Base-by-base conservation (phyloP, 1,140 invertebrate species). In the Leptonema lineaticorne region DNA sequence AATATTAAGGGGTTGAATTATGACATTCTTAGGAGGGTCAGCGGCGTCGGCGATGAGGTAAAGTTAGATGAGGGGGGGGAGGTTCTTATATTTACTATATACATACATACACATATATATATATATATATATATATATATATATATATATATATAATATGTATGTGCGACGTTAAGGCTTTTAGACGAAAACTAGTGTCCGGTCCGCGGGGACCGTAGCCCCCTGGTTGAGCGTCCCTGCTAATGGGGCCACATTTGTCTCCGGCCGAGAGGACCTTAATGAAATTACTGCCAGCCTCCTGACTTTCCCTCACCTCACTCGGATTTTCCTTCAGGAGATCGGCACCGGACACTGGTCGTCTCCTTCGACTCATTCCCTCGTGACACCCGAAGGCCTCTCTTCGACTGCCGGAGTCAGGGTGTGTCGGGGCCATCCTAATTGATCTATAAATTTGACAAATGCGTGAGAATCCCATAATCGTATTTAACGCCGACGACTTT, bases 171-270 rank as follows among this genome's bases (percentile, higher is more conserved):
- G 37, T 41, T 41, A 24, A 53, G 50, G 62, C 62, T 64, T 64
- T 64, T 64, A 64, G 62, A 8, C 62, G 45, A 30, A 50, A 50
- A 46, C 48, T 18, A 37, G 66, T 48, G 41, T 60, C 66, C 53
- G 66, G 41, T 67, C 66, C 66, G 18, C 53, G 41, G 26, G 67
- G 63, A 53, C 67, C 22, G 30, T n/a, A n/a, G 41, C 56, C 48
- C 50, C 30, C 68, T 24, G 48, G 50, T 60, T 58, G 48, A 64
- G 71, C 50, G 67, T 48, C 57, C 62, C 71, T 64, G 60, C 67
- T 72, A 72, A 72, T 72, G 71, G 71, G 64, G 37, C 41, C 50
- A 68, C 71, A 72, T 72, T 72, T 72, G 71, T 72, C 71, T 72
- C 71, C 60, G 67, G 60, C 50, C 67, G 48, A 58, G 48, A 68